Evolutionary conservation across 2,888 invertebrate genomes (phyloP).

Genomic region (Metacarcinus magister): DNA sequence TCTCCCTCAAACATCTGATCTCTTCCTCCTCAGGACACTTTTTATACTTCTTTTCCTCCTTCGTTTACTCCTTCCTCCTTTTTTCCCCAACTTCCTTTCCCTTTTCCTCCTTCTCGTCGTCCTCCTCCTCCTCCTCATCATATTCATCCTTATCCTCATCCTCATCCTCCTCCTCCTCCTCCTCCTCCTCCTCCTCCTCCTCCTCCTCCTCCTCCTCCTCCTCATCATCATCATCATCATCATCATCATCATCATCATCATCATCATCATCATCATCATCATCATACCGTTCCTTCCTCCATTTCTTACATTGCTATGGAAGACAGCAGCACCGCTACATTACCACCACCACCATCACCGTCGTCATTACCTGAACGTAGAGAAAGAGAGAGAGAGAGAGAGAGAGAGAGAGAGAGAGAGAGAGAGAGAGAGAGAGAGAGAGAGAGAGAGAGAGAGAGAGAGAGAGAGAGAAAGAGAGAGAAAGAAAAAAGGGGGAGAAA

Average conservation of each 20-base stretch:
- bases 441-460: constrained; percentile 48
- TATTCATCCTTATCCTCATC: no score
- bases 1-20: background rate
- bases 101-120: background rate
- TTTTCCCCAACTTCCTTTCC: background rate
- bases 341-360: background rate
- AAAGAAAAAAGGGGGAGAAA: background rate
- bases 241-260: background rate
- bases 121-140: background rate
- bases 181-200: background rate
- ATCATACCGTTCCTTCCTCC: background rate
- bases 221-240: background rate
- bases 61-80: background rate
- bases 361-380: background rate
- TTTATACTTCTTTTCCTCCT: background rate
- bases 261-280: no score
- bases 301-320: background rate
- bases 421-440: background rate
- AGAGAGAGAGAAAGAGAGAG: constrained; percentile 45
- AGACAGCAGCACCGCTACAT: no score
- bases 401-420: background rate
- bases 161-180: background rate
- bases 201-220: background rate
- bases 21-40: background rate
- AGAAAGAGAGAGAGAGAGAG: background rate